These are phyloP conservation scores for Philantomba maxwellii DNA, from an alignment of 2,113 vertebrate genomes.

Conservation along the genomic window DNA sequence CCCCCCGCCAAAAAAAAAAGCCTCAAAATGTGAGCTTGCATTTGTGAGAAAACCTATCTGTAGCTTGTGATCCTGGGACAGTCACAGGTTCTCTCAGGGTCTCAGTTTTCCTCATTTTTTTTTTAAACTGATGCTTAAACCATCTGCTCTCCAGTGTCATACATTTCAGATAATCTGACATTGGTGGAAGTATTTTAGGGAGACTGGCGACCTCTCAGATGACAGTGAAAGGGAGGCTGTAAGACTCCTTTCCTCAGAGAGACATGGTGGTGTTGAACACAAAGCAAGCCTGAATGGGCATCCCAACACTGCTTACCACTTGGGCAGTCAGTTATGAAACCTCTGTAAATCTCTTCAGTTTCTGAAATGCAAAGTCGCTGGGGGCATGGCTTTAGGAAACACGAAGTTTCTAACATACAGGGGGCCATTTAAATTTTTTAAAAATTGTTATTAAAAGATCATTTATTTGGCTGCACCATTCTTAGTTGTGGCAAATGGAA, in stretches of 20 bases:
- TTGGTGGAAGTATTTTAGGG: background rate
- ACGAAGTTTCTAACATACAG: background rate
- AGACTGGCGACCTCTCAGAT: background rate
- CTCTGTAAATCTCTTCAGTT: background rate
- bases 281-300: background rate
- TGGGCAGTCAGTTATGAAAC: background rate
- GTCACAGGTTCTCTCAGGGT: background rate
- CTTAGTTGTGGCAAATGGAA: background rate
- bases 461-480: background rate
- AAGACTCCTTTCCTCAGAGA: background rate
- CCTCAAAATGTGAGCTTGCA: background rate
- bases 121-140: background rate
- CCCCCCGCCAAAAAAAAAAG: accelerated
- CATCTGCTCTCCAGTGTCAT: background rate
- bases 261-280: accelerated
- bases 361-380: background rate
- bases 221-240: background rate
- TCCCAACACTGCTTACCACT: background rate
- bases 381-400: background rate
- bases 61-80: slow-evolving; percentile 10
- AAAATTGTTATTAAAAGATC: background rate
- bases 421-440: background rate
- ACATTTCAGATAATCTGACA: background rate
- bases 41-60: background rate
- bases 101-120: background rate